These are phyloP conservation scores for Enteromius treurensis DNA, from an alignment of 2,797 vertebrate species.

Conservation along the genomic window DNA sequence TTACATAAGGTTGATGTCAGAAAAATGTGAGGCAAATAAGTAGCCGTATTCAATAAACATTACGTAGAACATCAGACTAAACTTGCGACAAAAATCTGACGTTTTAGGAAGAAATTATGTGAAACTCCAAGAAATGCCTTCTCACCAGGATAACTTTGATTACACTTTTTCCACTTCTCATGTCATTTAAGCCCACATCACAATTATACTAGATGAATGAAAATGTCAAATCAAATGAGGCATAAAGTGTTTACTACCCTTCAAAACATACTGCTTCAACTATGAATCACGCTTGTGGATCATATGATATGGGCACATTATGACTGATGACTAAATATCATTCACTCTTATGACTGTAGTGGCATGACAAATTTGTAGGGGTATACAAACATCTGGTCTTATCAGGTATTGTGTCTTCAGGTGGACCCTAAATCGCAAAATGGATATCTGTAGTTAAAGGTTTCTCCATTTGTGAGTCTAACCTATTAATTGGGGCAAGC, in stretches of 20 bases:
- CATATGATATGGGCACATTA: conserved; percentile 5
- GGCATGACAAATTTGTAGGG: background rate
- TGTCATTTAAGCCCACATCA: background rate
- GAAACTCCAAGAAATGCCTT: background rate
- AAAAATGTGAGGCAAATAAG: conserved; percentile 51
- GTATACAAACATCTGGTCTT: conserved; percentile 7
- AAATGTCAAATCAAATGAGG: background rate
- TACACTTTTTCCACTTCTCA: background rate
- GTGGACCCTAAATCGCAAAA: background rate
- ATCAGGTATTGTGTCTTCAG: conserved; percentile 1
- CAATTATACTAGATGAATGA: conserved; percentile 1
- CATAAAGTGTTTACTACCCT: background rate
- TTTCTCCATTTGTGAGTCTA: background rate
- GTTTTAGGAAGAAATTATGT: conserved; percentile 11
- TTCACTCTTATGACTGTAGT: background rate
- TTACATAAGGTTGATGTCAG: conserved; percentile 45
- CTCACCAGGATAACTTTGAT: background rate
- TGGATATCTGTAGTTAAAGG: background rate
- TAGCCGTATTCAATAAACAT: conserved; percentile 8
- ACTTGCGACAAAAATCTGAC: background rate
- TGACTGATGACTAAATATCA: conserved; percentile 17
- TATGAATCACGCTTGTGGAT: conserved; percentile 19
- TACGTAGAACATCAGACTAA: background rate
- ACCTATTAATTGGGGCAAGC: background rate
- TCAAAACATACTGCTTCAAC: conserved; percentile 7